Evolutionary conservation across 2,888 invertebrate genomes (phyloP).

Genomic region (Tortrix viridana): DNA sequence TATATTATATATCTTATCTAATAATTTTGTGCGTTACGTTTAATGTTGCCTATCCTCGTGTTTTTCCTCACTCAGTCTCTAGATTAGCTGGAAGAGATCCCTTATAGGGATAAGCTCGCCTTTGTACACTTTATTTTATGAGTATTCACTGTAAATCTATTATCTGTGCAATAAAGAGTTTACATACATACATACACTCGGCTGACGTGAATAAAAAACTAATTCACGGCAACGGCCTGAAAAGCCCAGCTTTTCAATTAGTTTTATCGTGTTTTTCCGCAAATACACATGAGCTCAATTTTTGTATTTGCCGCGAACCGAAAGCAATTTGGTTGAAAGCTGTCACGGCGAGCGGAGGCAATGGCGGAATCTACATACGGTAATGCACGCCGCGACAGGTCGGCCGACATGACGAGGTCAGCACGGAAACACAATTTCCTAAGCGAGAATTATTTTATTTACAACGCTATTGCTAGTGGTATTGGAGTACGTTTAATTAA

Average conservation of each 20-base stretch:
- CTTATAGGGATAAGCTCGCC: too few species aligned
- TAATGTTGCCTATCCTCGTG: too few species aligned
- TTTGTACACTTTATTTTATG: too few species aligned
- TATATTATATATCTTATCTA: too few species aligned
- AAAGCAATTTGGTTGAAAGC: slow-evolving; percentile 66
- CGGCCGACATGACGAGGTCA: slow-evolving; percentile 21
- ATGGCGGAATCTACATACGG: slow-evolving; percentile 45
- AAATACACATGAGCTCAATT: slow-evolving; percentile 41
- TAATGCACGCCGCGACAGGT: slow-evolving; percentile 48
- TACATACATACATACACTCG: too few species aligned
- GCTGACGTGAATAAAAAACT: too few species aligned
- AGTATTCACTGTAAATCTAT: too few species aligned
- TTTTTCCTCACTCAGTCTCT: too few species aligned
- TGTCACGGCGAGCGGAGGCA: slow-evolving; percentile 47
- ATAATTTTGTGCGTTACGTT: too few species aligned
- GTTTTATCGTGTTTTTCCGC: slow-evolving; percentile 18
- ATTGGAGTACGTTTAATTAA: not conserved
- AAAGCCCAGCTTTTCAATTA: slow-evolving; percentile 14
- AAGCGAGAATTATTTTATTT: slow-evolving; percentile 16
- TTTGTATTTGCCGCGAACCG: slow-evolving; percentile 52
- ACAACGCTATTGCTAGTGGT: not conserved
- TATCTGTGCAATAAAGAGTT: too few species aligned
- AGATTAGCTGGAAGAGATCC: too few species aligned
- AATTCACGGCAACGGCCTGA: not conserved
- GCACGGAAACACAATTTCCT: slow-evolving; percentile 16